Evolutionary conservation across 1,140 invertebrate genomes (phyloP).

Genomic region (Panulirus ornatus): DNA sequence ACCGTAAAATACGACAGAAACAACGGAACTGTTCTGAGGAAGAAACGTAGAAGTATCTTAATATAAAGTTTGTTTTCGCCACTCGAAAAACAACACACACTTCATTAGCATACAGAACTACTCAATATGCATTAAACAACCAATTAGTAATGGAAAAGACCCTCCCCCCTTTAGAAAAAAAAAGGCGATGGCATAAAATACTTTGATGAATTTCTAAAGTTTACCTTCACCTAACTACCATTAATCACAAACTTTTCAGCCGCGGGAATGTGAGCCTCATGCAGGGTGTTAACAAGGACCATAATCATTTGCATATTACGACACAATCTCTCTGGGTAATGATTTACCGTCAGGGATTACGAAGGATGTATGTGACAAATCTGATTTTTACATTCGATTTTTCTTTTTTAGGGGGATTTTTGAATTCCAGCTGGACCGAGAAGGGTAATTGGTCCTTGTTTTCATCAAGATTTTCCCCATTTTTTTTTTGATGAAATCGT

Average conservation of each 20-base stretch:
- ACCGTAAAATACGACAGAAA: too few relatives aligned
- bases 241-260: constrained; percentile 13
- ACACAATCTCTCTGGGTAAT: constrained; percentile 8
- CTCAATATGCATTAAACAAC: constrained; percentile 31
- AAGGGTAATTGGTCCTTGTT: too few relatives aligned
- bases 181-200: constrained; percentile 1
- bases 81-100: neutral
- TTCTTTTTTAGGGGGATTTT: too few relatives aligned
- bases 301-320: neutral
- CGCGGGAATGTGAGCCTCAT: neutral
- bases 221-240: constrained; percentile 19
- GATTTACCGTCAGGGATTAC: neutral
- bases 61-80: too few relatives aligned
- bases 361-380: constrained; percentile 15
- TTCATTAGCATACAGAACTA: constrained; percentile 24
- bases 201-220: constrained; percentile 30
- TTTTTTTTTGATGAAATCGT: too few relatives aligned
- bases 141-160: constrained; percentile 19
- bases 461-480: too few relatives aligned
- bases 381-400: too few relatives aligned
- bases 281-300: neutral
- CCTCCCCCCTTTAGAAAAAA: constrained; percentile 8
- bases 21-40: too few relatives aligned
- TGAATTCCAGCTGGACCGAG: too few relatives aligned
- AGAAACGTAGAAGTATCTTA: too few relatives aligned